These are phyloP conservation scores for Leptestheria dahalacensis DNA, from an alignment of 1,140 invertebrate genomes.

Conservation along the genomic window DNA sequence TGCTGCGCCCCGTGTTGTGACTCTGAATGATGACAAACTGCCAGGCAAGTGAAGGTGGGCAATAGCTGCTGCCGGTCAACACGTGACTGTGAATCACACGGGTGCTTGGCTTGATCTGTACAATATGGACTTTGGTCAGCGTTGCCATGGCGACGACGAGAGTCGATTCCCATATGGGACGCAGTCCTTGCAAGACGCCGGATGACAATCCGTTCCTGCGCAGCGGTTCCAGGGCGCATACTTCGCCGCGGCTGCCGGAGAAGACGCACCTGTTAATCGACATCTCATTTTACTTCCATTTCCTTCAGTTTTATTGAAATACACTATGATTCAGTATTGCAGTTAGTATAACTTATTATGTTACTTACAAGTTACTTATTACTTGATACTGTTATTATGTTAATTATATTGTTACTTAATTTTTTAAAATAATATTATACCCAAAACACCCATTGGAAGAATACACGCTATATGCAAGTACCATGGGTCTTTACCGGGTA, in stretches of 20 bases:
- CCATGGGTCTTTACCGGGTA: conserved; percentile 49
- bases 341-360: too few relatives aligned
- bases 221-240: conserved; percentile 73
- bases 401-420: too few relatives aligned
- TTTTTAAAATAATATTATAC: too few relatives aligned
- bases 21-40: conserved; percentile 74
- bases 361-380: too few relatives aligned
- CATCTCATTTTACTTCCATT: too few relatives aligned
- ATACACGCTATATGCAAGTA: too few relatives aligned
- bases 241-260: conserved; percentile 74
- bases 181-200: conserved; percentile 46
- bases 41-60: conserved; percentile 75
- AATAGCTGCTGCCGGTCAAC: conserved; percentile 32
- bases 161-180: conserved; percentile 34
- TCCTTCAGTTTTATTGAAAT: too few relatives aligned
- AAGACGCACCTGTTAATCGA: conserved; percentile 31
- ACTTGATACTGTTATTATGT: too few relatives aligned
- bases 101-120: conserved; percentile 60
- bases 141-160: conserved; percentile 82
- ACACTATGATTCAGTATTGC: conserved; percentile 64
- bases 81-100: conserved; percentile 49
- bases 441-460: too few relatives aligned
- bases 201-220: conserved; percentile 42
- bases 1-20: conserved; percentile 46
- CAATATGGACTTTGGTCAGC: conserved; percentile 58